phyloP scores from a whole-genome alignment of 2,797 vertebrate species.

The Acrossocheilus fasciatus region DNA sequence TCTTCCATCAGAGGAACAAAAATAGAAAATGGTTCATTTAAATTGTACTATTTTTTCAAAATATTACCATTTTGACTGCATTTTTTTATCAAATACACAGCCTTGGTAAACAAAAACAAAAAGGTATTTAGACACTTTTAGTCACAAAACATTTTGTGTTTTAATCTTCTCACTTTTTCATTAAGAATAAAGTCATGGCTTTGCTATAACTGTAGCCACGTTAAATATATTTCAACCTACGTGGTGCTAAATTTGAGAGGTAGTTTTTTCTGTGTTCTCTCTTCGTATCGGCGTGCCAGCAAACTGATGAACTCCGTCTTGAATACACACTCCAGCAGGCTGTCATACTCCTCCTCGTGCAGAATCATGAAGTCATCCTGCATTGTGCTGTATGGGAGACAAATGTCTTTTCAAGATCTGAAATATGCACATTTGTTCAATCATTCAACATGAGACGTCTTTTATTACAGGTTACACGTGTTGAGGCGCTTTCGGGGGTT shows the following conservation, averaged over 20 bases:
- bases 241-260: constrained; percentile 95
- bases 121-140: background rate
- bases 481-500: background rate
- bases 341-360: constrained; percentile 98
- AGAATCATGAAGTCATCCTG: constrained; percentile 96
- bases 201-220: background rate
- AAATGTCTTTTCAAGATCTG: constrained; percentile 21
- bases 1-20: background rate
- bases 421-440: background rate
- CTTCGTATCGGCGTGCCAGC: constrained; percentile 90
- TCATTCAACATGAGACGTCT: background rate
- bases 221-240: constrained; percentile 78
- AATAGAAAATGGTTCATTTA: background rate
- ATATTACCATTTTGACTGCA: background rate
- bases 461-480: constrained; percentile 51
- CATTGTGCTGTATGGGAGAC: constrained; percentile 81
- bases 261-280: constrained; percentile 93
- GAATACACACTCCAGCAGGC: constrained; percentile 94
- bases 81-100: background rate
- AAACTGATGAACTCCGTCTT: constrained; percentile 98
- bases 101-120: background rate
- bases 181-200: background rate
- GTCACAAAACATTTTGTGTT: background rate
- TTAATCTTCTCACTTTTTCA: background rate
- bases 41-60: background rate